These are phyloP conservation scores for Cecropterus lyciades DNA, from an alignment of 1,140 invertebrate genomes.

Conservation along the genomic window DNA sequence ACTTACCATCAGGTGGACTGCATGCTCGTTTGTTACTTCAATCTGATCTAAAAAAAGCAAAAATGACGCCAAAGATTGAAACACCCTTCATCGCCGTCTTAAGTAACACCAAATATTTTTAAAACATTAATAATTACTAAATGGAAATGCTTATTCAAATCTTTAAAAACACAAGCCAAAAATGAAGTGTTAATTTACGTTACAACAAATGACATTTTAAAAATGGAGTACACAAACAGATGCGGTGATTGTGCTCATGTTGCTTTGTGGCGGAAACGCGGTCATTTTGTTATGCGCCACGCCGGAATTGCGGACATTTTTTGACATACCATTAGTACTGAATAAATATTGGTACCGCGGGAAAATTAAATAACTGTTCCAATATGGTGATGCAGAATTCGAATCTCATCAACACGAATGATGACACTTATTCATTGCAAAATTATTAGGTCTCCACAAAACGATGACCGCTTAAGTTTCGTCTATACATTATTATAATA, in stretches of 20 bases:
- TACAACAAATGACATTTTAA: slow-evolving; percentile 14
- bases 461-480: too few relatives aligned
- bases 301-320: slow-evolving; percentile 52
- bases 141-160: slow-evolving; percentile 13
- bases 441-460: too few relatives aligned
- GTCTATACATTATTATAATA: too few relatives aligned
- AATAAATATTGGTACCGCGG: slow-evolving; percentile 42
- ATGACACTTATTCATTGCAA: too few relatives aligned
- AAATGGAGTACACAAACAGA: slow-evolving; percentile 42
- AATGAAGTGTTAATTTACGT: slow-evolving; percentile 30
- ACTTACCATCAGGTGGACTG: too few relatives aligned
- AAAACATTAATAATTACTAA: not conserved
- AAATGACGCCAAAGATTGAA: too few relatives aligned
- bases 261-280: slow-evolving; percentile 46
- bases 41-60: too few relatives aligned
- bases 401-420: too few relatives aligned
- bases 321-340: slow-evolving; percentile 48
- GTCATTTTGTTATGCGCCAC: slow-evolving; percentile 45
- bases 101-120: too few relatives aligned
- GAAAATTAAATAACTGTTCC: not conserved
- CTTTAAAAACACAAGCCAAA: slow-evolving; percentile 4
- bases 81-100: too few relatives aligned
- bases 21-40: not conserved
- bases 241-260: slow-evolving; percentile 46
- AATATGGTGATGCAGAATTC: too few relatives aligned